Evolutionary conservation across 2,113 vertebrate genomes (phyloP).

Genomic region (Myotis davidii): DNA sequence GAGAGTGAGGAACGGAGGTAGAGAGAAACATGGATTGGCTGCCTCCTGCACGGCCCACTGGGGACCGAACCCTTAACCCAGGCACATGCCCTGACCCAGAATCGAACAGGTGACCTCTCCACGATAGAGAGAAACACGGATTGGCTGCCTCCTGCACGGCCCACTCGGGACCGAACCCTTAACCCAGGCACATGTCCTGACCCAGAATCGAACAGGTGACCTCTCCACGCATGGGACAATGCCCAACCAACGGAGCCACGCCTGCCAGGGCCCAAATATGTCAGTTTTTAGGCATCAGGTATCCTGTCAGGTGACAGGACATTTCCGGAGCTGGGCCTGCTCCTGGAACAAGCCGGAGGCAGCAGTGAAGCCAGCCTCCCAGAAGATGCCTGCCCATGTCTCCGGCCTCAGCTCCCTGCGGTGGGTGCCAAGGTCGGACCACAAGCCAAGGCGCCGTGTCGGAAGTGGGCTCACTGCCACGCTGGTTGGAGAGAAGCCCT

Average conservation of each 20-base stretch:
- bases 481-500: not conserved
- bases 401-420: fast-evolving
- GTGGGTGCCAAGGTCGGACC: fast-evolving
- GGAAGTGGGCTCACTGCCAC: not conserved
- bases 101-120: not conserved
- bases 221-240: not conserved
- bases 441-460: not conserved
- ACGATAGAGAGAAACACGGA: not conserved
- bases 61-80: not conserved
- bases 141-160: not conserved
- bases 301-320: not conserved
- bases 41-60: not conserved
- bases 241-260: not conserved
- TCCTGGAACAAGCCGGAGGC: not conserved
- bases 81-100: not conserved
- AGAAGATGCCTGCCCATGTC: not conserved
- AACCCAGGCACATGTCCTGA: not conserved
- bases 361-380: not conserved
- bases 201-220: not conserved
- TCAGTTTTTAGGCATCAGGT: not conserved
- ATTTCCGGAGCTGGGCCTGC: not conserved
- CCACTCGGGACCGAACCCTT: not conserved
- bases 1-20: not conserved
- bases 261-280: not conserved
- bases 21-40: not conserved